A percentile compares a stretch with the other conserved stretches of the same genome.
Conservation (phyloP, 2,888 invertebrate genomes). For the Macrophya annulata region DNA sequence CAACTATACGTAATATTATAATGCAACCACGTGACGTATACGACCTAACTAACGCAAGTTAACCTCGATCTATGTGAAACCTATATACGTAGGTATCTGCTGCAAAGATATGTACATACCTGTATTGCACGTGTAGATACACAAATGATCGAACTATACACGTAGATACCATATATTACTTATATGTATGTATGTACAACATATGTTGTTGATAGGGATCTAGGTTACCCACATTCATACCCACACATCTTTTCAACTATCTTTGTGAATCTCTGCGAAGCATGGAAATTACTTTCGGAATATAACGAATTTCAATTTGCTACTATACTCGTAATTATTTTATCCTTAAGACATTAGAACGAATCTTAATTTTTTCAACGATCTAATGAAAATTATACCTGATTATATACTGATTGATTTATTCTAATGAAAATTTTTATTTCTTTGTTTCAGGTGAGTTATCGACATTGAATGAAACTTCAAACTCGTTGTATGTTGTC, state of each 20-base stretch:
- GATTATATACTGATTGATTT: background rate
- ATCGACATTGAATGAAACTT: background rate
- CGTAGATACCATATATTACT: background rate
- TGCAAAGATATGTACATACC: constrained; percentile 28
- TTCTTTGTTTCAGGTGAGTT: constrained; percentile 42
- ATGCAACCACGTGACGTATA: constrained; percentile 33
- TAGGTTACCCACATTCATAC: constrained; percentile 37
- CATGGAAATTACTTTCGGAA: constrained; percentile 26
- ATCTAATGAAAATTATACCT: background rate
- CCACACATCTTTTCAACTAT: background rate
- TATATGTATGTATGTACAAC: background rate
- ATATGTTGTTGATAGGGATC: constrained; percentile 31
- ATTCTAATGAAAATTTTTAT: background rate
- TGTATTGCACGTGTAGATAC: background rate
- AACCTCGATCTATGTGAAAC: constrained; percentile 53
- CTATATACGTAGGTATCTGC: constrained; percentile 6
- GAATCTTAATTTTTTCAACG: background rate
- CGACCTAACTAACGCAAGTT: constrained; percentile 52
- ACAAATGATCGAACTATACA: background rate
- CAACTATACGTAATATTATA: constrained; percentile 46
- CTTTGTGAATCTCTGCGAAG: constrained; percentile 22
- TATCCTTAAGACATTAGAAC: background rate
- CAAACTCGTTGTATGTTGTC: background rate
- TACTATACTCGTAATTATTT: background rate
- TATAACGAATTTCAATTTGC: constrained; percentile 4